phyloP scores from a whole-genome alignment of 2,113 vertebrate species.

The Chloropsis cyanopogon region DNA sequence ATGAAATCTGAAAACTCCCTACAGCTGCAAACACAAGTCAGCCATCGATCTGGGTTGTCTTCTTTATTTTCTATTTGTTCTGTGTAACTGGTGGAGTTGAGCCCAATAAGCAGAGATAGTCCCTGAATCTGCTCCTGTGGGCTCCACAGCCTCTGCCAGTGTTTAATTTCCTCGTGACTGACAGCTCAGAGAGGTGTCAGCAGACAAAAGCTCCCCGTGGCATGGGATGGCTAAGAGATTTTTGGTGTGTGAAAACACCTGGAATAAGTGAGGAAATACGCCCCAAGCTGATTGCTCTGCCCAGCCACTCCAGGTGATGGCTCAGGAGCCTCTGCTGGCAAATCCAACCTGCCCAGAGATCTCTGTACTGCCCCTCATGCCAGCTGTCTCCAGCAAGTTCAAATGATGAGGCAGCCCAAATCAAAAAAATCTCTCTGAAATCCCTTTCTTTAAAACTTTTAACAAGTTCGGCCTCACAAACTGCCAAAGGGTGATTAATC shows the following conservation, averaged over 20 bases:
- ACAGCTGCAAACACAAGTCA: constrained; percentile 8
- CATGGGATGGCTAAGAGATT: background rate
- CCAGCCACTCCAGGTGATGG: background rate
- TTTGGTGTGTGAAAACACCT: background rate
- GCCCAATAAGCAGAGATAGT: background rate
- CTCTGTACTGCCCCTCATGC: background rate
- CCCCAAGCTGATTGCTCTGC: background rate
- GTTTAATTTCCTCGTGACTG: background rate
- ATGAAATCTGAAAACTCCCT: background rate
- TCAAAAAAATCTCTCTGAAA: background rate
- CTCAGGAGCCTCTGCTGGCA: background rate
- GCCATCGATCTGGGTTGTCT: constrained; percentile 25
- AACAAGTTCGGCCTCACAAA: background rate
- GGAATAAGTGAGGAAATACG: background rate
- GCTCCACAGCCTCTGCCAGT: background rate
- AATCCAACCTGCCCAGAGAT: background rate
- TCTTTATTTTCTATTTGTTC: constrained; percentile 27
- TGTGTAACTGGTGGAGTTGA: background rate
- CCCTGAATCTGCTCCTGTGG: background rate
- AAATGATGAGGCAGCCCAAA: background rate
- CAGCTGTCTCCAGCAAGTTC: background rate
- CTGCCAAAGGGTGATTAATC: background rate
- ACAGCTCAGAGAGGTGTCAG: background rate
- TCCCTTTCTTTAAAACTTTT: background rate
- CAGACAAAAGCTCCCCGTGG: background rate